Conservation (phyloP, 1,140 invertebrate genomes). For the Drepana arcuata region DNA sequence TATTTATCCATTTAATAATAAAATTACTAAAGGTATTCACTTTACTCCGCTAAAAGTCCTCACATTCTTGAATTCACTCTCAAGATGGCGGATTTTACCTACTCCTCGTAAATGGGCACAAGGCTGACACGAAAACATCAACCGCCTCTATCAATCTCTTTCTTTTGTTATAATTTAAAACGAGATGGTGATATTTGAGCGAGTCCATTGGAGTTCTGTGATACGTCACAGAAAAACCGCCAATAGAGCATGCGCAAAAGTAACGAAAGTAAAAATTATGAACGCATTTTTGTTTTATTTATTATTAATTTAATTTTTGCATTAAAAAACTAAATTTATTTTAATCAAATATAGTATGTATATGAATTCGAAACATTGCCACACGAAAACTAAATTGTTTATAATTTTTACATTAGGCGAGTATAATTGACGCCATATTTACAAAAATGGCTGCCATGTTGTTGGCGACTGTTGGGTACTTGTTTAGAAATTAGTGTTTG, state of each 20-base stretch:
- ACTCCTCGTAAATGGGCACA: constrained; percentile 71
- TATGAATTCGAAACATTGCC: too few relatives aligned
- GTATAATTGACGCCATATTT: constrained; percentile 39
- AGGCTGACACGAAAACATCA: constrained; percentile 72
- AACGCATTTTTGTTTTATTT: constrained; percentile 29
- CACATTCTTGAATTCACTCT: constrained; percentile 71
- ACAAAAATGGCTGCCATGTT: constrained; percentile 65
- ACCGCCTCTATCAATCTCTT: constrained; percentile 65
- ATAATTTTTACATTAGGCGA: constrained; percentile 15
- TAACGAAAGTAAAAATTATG: constrained; percentile 28
- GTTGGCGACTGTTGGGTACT: constrained; percentile 64
- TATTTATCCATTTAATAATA: constrained; percentile 61
- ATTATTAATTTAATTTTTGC: constrained; percentile 9
- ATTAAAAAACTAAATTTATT: not conserved
- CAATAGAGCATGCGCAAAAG: constrained; percentile 62
- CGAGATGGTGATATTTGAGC: constrained; percentile 58
- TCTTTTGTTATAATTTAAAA: constrained; percentile 46
- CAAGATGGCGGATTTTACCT: constrained; percentile 73
- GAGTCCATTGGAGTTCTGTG: constrained; percentile 52
- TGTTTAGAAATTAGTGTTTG: constrained; percentile 60
- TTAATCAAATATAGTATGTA: constrained; percentile 16
- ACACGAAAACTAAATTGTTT: too few relatives aligned
- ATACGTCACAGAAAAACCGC: constrained; percentile 66
- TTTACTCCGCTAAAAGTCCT: constrained; percentile 65
- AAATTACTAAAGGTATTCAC: constrained; percentile 63